Conservation (phyloP, 2,113 vertebrate species). For the Polypterus bichir region DNA sequence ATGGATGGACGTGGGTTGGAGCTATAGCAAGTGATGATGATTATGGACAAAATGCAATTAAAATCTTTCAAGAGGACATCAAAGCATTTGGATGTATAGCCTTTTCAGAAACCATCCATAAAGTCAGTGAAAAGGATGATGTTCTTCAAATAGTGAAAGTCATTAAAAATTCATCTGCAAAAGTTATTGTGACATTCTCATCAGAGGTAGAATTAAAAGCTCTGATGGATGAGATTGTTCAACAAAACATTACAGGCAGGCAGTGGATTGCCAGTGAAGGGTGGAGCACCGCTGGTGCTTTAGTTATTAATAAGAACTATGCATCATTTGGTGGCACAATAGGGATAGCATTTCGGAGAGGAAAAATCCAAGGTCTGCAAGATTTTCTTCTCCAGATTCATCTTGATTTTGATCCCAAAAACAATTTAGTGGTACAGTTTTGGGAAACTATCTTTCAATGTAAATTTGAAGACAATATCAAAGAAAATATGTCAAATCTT, state of each 20-base stretch:
- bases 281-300: conserved; percentile 31
- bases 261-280: conserved; percentile 49
- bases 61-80: conserved; percentile 34
- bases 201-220: conserved; percentile 30
- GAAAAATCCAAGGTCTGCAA: conserved; percentile 41
- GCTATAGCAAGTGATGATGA: conserved; percentile 45
- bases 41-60: conserved; percentile 48
- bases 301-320: conserved; percentile 19
- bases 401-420: conserved; percentile 18
- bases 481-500: not conserved
- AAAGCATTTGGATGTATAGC: conserved; percentile 45
- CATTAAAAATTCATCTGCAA: conserved; percentile 42
- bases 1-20: conserved; percentile 55
- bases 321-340: conserved; percentile 29
- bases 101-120: conserved; percentile 35
- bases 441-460: conserved; percentile 44
- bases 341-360: conserved; percentile 32
- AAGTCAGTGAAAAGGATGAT: conserved; percentile 26
- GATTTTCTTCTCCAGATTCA: conserved; percentile 36
- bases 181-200: conserved; percentile 39
- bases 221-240: conserved; percentile 30
- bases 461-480: conserved; percentile 11
- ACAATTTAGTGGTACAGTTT: conserved; percentile 34
- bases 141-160: conserved; percentile 35
- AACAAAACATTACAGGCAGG: conserved; percentile 22